A percentile compares a stretch with the other conserved stretches of the same genome.
Evolutionary conservation across 2,888 invertebrate species (phyloP).

Genomic region (Pecten maximus): DNA sequence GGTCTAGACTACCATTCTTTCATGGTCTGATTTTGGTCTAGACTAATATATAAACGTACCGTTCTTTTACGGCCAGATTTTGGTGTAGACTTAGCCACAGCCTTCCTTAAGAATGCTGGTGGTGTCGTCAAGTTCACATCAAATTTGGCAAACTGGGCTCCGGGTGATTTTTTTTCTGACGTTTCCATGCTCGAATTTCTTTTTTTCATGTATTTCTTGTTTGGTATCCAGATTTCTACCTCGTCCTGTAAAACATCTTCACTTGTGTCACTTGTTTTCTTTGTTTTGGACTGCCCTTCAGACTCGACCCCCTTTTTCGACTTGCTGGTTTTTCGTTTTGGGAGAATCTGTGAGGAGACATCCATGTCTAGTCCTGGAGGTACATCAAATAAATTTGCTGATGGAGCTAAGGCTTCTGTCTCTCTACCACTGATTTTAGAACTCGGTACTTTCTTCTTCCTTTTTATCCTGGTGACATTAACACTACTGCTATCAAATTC

Average conservation of each 20-base stretch:
- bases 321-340: neutral
- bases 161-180: neutral
- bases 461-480: neutral
- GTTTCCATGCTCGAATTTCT: neutral
- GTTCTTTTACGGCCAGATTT: neutral
- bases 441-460: neutral
- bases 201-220: neutral
- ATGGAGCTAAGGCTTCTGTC: neutral
- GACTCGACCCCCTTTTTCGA: neutral
- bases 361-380: neutral
- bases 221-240: conserved; percentile 9
- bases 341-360: neutral
- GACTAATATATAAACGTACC: neutral
- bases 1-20: too few relatives aligned
- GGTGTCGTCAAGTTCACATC: neutral
- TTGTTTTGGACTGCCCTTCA: neutral
- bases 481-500: neutral
- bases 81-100: neutral
- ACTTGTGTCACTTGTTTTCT: neutral
- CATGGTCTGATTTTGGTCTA: too few relatives aligned
- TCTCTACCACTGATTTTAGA: neutral
- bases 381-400: neutral
- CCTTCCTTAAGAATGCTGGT: conserved; percentile 6
- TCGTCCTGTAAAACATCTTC: neutral
- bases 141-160: neutral